These are phyloP conservation scores for Sinohyriopsis cumingii DNA, from an alignment of 2,888 invertebrate species.

Conservation along the genomic window DNA sequence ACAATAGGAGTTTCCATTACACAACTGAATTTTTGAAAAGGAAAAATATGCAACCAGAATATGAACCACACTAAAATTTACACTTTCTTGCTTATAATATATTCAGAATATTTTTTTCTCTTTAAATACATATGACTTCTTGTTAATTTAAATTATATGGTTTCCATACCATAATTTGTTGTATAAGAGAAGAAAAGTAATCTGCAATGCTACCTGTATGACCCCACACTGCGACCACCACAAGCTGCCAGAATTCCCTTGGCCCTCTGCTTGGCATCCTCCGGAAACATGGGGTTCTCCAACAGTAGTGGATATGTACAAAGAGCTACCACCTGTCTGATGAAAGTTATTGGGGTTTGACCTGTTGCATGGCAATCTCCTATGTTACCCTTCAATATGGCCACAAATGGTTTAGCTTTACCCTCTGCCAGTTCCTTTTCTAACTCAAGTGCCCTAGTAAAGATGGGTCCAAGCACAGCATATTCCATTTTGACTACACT, in stretches of 20 bases:
- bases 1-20: too few species aligned
- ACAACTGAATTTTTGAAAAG: too few species aligned
- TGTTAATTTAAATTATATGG: too few species aligned
- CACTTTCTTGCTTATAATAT: too few species aligned
- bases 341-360: constrained; percentile 94
- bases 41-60: too few species aligned
- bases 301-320: constrained; percentile 81
- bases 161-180: too few species aligned
- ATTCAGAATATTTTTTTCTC: too few species aligned
- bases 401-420: constrained; percentile 83
- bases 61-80: too few species aligned
- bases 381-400: constrained; percentile 93
- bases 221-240: constrained; percentile 83
- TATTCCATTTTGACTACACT: constrained; percentile 94
- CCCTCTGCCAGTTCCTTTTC: constrained; percentile 83
- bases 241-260: constrained; percentile 79
- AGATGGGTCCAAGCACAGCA: constrained; percentile 96
- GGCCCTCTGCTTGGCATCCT: constrained; percentile 86
- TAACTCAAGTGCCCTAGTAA: constrained; percentile 91
- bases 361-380: constrained; percentile 99
- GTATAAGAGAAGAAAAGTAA: too few species aligned
- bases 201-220: constrained; percentile 42
- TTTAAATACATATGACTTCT: too few species aligned
- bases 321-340: constrained; percentile 90
- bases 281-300: constrained; percentile 81